Conservation (phyloP, 2,888 invertebrate species). For the Hybos culiciformis region DNA sequence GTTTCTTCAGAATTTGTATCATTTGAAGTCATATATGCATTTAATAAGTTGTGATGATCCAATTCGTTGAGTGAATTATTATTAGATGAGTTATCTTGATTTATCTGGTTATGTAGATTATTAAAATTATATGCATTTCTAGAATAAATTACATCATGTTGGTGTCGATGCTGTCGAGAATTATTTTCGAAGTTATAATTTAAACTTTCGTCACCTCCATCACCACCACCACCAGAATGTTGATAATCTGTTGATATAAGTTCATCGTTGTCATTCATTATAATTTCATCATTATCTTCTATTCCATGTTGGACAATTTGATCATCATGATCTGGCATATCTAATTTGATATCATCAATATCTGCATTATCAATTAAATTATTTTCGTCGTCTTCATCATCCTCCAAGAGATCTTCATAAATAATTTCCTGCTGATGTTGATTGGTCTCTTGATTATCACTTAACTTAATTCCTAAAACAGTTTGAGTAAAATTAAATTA, state of each 20-base stretch:
- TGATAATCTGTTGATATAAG: slow-evolving; percentile 9
- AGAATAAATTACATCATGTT: slow-evolving; percentile 10
- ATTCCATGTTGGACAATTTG: background rate
- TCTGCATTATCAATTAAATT: slow-evolving; percentile 1
- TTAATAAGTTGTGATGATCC: slow-evolving; percentile 11
- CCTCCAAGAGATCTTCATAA: too few relatives aligned
- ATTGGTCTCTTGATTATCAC: too few relatives aligned
- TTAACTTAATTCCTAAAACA: too few relatives aligned
- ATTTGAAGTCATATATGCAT: slow-evolving; percentile 14
- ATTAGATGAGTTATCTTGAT: slow-evolving; percentile 6
- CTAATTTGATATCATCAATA: background rate
- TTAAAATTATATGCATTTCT: slow-evolving; percentile 12
- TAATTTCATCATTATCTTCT: slow-evolving; percentile 9
- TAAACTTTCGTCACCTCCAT: background rate
- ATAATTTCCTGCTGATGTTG: too few relatives aligned
- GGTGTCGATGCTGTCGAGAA: slow-evolving; percentile 11
- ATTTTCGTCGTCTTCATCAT: too few relatives aligned
- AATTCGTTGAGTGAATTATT: slow-evolving; percentile 8
- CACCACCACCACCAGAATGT: background rate
- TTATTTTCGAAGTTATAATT: slow-evolving; percentile 7
- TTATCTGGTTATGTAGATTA: background rate
- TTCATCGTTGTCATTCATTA: slow-evolving; percentile 8
- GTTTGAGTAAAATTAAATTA: too few relatives aligned
- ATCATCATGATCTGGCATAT: background rate
- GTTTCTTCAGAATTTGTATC: slow-evolving; percentile 18